phyloP scores from a whole-genome alignment of 2,888 invertebrate genomes.

The Philaethria dido region DNA sequence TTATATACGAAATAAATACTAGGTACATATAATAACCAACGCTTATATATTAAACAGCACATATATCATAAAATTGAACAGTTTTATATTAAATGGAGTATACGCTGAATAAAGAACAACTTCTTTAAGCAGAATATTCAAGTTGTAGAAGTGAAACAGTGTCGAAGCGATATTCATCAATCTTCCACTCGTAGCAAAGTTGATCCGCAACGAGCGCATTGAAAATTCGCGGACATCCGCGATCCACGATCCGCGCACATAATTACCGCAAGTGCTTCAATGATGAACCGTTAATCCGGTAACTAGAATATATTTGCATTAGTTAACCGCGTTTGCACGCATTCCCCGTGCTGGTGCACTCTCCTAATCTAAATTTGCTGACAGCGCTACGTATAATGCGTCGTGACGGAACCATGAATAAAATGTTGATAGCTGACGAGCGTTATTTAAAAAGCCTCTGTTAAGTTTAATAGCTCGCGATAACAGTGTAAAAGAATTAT shows the following conservation, averaged over 20 bases:
- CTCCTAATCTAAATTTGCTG: conserved; percentile 62
- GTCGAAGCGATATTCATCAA: conserved; percentile 37
- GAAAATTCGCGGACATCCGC: conserved; percentile 39
- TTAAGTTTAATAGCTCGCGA: conserved; percentile 44
- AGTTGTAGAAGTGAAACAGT: conserved; percentile 33
- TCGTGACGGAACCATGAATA: conserved; percentile 39
- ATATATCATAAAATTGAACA: not conserved
- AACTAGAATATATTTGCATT: conserved; percentile 79
- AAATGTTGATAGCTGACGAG: conserved; percentile 40
- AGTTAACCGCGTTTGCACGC: conserved; percentile 63
- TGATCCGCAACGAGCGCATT: conserved; percentile 34
- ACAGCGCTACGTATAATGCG: conserved; percentile 51
- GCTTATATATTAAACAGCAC: not conserved
- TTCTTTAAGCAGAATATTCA: conserved; percentile 32
- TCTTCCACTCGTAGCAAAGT: conserved; percentile 36
- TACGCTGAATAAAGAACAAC: conserved; percentile 12
- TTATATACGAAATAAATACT: too few species aligned
- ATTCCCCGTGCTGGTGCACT: conserved; percentile 56
- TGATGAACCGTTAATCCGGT: conserved; percentile 74
- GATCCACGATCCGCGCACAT: conserved; percentile 52
- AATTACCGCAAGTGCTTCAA: conserved; percentile 73
- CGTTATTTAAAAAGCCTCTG: conserved; percentile 42
- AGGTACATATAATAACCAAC: not conserved
- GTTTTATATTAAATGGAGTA: not conserved
- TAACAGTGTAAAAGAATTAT: conserved; percentile 44